A percentile compares a stretch with the other conserved stretches of the same genome.
These are phyloP conservation scores for Encarsia formosa DNA, from an alignment of 2,888 invertebrate species.

Conservation along the genomic window DNA sequence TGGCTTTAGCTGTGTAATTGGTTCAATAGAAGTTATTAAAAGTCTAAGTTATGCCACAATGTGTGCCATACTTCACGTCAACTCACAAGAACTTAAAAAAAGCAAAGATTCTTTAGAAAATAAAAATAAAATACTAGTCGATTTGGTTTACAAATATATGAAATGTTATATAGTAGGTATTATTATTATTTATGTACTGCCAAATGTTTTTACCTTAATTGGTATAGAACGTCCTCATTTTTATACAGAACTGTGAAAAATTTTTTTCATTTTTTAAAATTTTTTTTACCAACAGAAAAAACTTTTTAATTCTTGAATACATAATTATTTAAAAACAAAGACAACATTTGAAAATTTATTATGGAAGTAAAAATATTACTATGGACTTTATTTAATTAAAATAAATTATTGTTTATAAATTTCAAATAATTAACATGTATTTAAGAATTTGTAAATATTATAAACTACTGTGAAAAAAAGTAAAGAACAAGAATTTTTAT, in stretches of 20 bases:
- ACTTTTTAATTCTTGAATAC: too few relatives aligned
- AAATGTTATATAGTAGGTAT: conserved; percentile 78
- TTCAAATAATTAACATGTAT: too few relatives aligned
- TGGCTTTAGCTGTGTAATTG: conserved; percentile 71
- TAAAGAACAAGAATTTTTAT: too few relatives aligned
- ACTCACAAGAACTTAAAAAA: conserved; percentile 63
- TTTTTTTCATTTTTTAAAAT: conserved; percentile 1
- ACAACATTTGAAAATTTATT: too few relatives aligned
- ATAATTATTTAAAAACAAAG: too few relatives aligned
- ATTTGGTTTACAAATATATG: conserved; percentile 78
- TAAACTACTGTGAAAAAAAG: too few relatives aligned
- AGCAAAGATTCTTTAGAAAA: conserved; percentile 65
- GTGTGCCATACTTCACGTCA: conserved; percentile 66
- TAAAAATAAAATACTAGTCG: conserved; percentile 71
- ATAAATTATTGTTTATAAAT: too few relatives aligned
- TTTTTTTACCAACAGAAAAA: too few relatives aligned
- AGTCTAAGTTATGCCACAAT: conserved; percentile 65
- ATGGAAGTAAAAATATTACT: too few relatives aligned
- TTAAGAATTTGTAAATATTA: too few relatives aligned
- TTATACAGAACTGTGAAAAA: conserved; percentile 73
- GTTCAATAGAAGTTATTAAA: conserved; percentile 66
- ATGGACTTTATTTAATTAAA: too few relatives aligned
- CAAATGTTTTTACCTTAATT: conserved; percentile 71
- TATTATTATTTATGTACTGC: conserved; percentile 71
- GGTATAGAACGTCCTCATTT: conserved; percentile 78